These are phyloP conservation scores for Hapalemur alaotrensis DNA, from an alignment of 2,797 vertebrate genomes.

Conservation along the genomic window DNA sequence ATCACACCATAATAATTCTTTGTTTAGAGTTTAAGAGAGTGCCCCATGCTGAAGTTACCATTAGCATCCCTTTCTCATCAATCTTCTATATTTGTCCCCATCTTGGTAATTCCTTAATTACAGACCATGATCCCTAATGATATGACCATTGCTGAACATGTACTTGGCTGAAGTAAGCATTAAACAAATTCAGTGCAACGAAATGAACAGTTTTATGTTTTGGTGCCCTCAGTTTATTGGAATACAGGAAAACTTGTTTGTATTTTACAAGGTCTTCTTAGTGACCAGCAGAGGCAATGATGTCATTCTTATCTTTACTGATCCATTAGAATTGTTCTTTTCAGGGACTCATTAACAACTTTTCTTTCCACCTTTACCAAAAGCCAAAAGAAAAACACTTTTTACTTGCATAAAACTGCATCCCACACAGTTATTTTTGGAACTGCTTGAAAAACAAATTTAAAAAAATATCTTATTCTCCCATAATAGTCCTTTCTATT, in stretches of 20 bases:
- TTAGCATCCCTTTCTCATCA: background rate
- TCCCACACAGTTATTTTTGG: background rate
- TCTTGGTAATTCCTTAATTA: background rate
- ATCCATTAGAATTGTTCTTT: background rate
- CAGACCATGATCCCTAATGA: background rate
- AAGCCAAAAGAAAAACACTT: background rate
- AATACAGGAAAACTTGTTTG: background rate
- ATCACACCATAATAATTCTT: background rate
- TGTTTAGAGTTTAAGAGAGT: background rate
- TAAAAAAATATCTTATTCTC: background rate
- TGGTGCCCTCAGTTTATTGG: background rate
- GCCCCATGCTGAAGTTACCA: rapidly evolving
- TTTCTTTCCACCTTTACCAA: background rate
- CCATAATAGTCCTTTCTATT: background rate
- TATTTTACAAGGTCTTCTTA: background rate
- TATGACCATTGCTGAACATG: background rate
- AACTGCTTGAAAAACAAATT: background rate
- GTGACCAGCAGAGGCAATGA: background rate
- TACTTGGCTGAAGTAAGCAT: background rate
- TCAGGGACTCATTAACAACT: background rate
- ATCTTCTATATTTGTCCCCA: background rate
- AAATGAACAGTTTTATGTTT: background rate
- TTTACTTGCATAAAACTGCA: background rate
- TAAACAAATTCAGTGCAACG: background rate
- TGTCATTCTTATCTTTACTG: background rate